phyloP scores from a whole-genome alignment of 2,888 invertebrate species.

The Agrotis puta region DNA sequence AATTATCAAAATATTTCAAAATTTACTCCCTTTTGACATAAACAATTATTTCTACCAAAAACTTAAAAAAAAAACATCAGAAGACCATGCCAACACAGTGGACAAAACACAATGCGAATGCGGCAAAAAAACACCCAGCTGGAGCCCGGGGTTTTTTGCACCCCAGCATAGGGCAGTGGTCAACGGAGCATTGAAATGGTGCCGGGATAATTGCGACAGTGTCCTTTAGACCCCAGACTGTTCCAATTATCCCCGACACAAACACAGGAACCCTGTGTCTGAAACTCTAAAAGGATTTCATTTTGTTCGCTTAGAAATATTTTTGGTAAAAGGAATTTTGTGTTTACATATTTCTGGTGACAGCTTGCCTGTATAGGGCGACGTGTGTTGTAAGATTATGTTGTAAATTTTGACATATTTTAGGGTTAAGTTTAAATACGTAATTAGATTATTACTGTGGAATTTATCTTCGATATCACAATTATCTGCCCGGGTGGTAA shows the following conservation, averaged over 20 bases:
- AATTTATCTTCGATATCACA: not conserved
- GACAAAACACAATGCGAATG: conserved; percentile 24
- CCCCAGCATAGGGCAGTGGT: conserved; percentile 32
- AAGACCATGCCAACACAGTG: conserved; percentile 23
- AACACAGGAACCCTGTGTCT: conserved; percentile 24
- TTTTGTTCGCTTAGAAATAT: conserved; percentile 17
- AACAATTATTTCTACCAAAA: conserved; percentile 30
- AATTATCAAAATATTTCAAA: not conserved
- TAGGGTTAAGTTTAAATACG: not conserved
- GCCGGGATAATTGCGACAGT: conserved; percentile 56
- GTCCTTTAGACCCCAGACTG: conserved; percentile 50
- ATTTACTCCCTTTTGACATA: not conserved
- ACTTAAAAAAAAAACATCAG: conserved; percentile 6
- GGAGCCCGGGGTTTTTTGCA: conserved; percentile 35
- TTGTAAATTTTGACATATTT: conserved; percentile 16
- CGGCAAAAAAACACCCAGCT: conserved; percentile 28
- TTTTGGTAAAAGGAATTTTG: conserved; percentile 26
- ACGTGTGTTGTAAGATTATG: not conserved
- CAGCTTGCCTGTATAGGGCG: not conserved
- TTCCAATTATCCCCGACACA: conserved; percentile 57
- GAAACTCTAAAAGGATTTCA: conserved; percentile 44
- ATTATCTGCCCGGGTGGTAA: not conserved
- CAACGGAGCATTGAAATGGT: conserved; percentile 59
- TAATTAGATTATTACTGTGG: conserved; percentile 1
- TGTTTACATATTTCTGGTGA: conserved; percentile 25